Base-by-base conservation (phyloP, 2,888 invertebrate genomes). In the Eristalis arbustorum region DNA sequence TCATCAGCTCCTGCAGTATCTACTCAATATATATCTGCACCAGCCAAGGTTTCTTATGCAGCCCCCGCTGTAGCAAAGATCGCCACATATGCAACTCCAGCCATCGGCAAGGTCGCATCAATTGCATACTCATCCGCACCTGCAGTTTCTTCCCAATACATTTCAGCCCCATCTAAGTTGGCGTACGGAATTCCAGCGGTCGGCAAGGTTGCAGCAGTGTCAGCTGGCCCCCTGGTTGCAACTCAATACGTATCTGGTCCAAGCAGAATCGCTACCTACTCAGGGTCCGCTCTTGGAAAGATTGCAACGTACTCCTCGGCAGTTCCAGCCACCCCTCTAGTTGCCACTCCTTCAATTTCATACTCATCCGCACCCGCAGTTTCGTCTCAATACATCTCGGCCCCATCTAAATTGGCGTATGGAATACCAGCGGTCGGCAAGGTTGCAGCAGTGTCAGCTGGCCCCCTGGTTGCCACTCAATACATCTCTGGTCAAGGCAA, bases 181-280 rank as follows among this genome's bases (percentile, higher is more conserved):
- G 25, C 85, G 0, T 89, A 89, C 40, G 71, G 80, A 3, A 81
- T 67, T 14, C 88, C 84, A 56, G 73, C 87, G 2, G 62, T 88
- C 8, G 64, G 85, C 42, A 85, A 89, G 57, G 76, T 88, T 31
- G 81, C 88, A 49, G 57, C 89, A 4, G 84, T 80, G 13, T 40
- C 82, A 5, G 25, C 88, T 14, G 25, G 42, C 11, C 83, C 83
- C 10, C 57, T 49, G 6, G 64, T 88, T 56, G 89, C 90, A 0
- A 89, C 90, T 66, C 89, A 89, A 22, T 88, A 89, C 23, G 82
- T 90, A 0, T 89, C 90, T 2, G 89, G 89, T 64, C 90, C 90
- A 0, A 88, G 93, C 1, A 93, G 94, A 1, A 92, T 94, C 1
- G 93, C 76, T 8, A 93, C 23, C 14, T 93, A 91, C 69, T 64